Evolutionary conservation across 2,113 vertebrate species (phyloP).

Genomic region (Miniopterus natalensis): DNA sequence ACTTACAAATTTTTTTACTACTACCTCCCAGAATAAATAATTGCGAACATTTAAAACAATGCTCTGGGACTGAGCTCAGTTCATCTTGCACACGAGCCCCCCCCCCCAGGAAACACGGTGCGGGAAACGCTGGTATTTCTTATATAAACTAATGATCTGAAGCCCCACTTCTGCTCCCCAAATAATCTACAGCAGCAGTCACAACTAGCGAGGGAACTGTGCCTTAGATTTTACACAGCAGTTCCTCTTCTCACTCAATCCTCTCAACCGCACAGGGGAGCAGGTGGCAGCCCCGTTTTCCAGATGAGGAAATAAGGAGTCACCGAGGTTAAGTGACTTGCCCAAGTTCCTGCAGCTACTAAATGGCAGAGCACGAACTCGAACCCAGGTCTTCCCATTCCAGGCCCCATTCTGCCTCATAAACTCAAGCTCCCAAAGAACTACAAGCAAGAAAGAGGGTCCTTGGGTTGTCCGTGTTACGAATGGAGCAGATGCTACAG

Average conservation of each 20-base stretch:
- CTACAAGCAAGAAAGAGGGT: neutral
- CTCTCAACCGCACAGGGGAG: neutral
- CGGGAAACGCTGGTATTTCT: neutral
- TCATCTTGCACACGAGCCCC: neutral
- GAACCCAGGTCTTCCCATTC: neutral
- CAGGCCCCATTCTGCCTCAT: neutral
- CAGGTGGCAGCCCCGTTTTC: conserved; percentile 51
- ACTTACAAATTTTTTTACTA: neutral
- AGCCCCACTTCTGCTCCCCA: neutral
- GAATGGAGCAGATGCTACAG: neutral
- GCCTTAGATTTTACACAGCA: neutral
- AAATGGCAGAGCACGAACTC: neutral
- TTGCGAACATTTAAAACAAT: neutral
- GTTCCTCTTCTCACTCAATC: conserved; percentile 18
- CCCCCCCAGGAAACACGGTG: neutral
- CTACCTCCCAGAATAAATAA: neutral
- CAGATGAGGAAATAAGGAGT: conserved; percentile 66
- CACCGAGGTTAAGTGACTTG: neutral
- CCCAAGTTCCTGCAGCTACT: neutral
- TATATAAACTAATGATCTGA: neutral
- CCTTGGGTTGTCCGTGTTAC: neutral
- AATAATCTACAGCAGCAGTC: neutral
- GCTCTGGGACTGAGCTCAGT: neutral
- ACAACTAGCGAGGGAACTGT: rapidly evolving
- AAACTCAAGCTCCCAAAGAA: neutral